Evolutionary conservation across 2,797 vertebrate genomes (phyloP).

Genomic region (Chelon labrosus): DNA sequence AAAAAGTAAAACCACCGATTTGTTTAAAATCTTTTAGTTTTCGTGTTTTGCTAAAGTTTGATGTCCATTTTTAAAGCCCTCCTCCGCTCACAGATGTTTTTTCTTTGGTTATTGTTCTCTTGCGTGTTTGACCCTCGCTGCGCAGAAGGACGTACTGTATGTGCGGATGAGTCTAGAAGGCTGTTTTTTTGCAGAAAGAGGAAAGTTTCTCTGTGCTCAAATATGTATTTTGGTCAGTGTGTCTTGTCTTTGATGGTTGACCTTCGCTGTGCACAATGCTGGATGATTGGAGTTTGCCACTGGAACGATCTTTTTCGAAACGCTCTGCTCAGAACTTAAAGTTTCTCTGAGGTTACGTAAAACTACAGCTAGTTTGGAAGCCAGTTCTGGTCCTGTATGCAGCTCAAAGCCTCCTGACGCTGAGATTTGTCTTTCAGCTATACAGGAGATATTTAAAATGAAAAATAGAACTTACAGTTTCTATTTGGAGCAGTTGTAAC

Average conservation of each 20-base stretch:
- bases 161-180: not conserved
- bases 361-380: not conserved
- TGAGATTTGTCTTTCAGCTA: too few relatives aligned
- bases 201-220: not conserved
- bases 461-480: not conserved
- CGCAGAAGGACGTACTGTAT: not conserved
- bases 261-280: constrained; percentile 10
- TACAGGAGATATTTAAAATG: not conserved
- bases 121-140: not conserved
- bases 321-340: not conserved
- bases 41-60: not conserved
- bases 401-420: not conserved
- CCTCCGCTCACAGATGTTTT: not conserved
- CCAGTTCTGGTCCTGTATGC: not conserved
- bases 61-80: not conserved
- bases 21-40: not conserved
- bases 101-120: not conserved
- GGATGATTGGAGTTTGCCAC: not conserved
- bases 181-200: constrained; percentile 6
- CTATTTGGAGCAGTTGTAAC: not conserved
- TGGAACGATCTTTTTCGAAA: not conserved
- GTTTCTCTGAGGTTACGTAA: not conserved
- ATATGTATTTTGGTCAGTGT: not conserved
- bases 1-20: not conserved
- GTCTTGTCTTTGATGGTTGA: not conserved